phyloP scores from a whole-genome alignment of 2,113 vertebrate genomes.

The Nothobranchius kuhntae region DNA sequence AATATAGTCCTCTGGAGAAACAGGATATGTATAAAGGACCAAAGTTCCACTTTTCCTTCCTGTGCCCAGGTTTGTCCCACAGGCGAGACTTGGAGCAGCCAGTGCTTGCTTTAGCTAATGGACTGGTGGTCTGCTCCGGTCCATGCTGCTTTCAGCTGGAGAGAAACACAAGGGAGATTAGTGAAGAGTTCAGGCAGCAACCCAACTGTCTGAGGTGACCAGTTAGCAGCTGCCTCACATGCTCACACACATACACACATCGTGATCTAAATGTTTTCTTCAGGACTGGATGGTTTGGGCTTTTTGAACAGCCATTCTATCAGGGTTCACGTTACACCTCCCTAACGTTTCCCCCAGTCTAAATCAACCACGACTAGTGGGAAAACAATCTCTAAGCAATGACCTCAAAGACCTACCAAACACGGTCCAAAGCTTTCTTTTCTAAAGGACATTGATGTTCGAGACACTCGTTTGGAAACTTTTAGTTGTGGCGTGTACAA shows the following conservation, averaged over 20 bases:
- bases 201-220: constrained; percentile 59
- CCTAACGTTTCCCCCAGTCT: constrained; percentile 43
- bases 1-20: too few relatives aligned
- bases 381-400: constrained; percentile 63
- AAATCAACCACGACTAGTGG: constrained; percentile 30
- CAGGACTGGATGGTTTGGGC: constrained; percentile 38
- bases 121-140: constrained; percentile 12
- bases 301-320: constrained; percentile 41
- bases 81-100: background rate
- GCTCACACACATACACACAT: constrained; percentile 21
- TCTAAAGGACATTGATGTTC: background rate
- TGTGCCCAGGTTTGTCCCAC: too few relatives aligned
- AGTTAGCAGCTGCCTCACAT: constrained; percentile 58
- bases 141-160: constrained; percentile 21
- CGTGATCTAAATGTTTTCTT: constrained; percentile 38
- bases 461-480: background rate
- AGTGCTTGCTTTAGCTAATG: constrained; percentile 21
- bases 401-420: constrained; percentile 56
- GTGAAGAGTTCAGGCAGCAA: constrained; percentile 58
- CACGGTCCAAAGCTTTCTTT: constrained; percentile 5
- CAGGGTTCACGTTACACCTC: constrained; percentile 51
- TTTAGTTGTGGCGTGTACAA: background rate
- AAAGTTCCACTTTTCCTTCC: too few relatives aligned
- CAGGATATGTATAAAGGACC: too few relatives aligned
- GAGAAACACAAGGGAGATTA: constrained; percentile 34